These are phyloP conservation scores for Ciconia stormi DNA, from an alignment of 2,113 vertebrate genomes.

Conservation along the genomic window DNA sequence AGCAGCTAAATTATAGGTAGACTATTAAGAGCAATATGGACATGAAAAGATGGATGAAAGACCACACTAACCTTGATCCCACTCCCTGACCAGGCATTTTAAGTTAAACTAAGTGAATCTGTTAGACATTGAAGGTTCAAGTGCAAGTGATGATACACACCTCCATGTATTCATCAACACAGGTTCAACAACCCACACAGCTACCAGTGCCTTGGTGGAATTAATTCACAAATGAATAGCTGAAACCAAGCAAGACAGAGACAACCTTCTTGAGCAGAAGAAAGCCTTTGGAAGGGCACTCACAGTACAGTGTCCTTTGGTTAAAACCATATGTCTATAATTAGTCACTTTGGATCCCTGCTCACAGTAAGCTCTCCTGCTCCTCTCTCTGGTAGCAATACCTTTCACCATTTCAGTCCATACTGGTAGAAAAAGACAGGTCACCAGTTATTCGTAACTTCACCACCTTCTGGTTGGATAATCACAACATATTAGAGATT, in stretches of 20 bases:
- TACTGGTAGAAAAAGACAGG: neutral
- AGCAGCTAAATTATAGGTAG: neutral
- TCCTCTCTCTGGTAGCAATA: neutral
- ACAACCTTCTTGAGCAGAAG: neutral
- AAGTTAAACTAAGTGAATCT: neutral
- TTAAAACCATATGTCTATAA: neutral
- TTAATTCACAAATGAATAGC: neutral
- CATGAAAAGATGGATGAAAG: neutral
- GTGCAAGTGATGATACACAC: neutral
- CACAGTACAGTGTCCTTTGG: neutral
- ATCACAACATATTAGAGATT: neutral
- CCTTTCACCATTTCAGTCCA: neutral
- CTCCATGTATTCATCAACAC: neutral
- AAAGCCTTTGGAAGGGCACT: neutral
- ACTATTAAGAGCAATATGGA: neutral
- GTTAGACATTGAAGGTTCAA: neutral
- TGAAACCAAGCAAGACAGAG: neutral
- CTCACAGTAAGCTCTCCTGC: neutral
- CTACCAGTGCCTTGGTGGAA: neutral
- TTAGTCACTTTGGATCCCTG: neutral
- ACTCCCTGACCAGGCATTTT: neutral
- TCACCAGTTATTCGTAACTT: fast-evolving
- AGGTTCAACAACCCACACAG: neutral
- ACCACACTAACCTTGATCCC: neutral
- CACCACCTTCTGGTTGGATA: neutral